phyloP scores from a whole-genome alignment of 1,140 invertebrate genomes.

The Kradibia gibbosae region DNA sequence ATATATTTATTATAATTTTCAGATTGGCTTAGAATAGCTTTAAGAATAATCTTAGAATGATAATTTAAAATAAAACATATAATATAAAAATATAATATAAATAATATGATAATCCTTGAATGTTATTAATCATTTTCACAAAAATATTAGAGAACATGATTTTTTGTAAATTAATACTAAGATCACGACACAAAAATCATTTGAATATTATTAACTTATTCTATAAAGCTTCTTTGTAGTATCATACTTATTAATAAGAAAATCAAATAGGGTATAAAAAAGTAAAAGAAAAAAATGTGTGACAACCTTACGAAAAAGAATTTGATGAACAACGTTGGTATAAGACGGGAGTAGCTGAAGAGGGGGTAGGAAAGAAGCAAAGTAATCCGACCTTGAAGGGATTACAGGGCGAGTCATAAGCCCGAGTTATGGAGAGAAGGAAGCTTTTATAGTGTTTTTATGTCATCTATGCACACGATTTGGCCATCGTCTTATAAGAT shows the following conservation, averaged over 20 bases:
- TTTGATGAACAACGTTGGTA: background rate
- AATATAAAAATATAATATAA: background rate
- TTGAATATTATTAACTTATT: conserved; percentile 14
- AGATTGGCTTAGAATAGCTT: background rate
- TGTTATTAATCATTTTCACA: background rate
- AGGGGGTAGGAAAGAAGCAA: background rate
- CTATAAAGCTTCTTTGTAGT: background rate
- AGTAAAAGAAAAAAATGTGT: conserved; percentile 21
- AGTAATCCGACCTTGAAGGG: conserved; percentile 48
- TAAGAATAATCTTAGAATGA: background rate
- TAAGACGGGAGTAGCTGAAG: background rate
- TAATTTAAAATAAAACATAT: too few relatives aligned
- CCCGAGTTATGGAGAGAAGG: conserved; percentile 52
- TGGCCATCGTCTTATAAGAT: conserved; percentile 46
- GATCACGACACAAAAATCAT: background rate
- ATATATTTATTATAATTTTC: background rate
- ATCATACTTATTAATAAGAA: conserved; percentile 5
- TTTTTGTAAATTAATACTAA: conserved; percentile 24
- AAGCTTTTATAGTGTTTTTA: conserved; percentile 61
- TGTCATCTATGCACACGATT: conserved; percentile 50
- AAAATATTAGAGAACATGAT: conserved; percentile 26
- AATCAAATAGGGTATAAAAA: conserved; percentile 26
- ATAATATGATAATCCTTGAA: background rate
- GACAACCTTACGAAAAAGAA: background rate
- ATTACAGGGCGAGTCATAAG: conserved; percentile 51